These are phyloP conservation scores for Pipistrellus pygmaeus DNA, from an alignment of 2,797 vertebrate species.

Conservation along the genomic window DNA sequence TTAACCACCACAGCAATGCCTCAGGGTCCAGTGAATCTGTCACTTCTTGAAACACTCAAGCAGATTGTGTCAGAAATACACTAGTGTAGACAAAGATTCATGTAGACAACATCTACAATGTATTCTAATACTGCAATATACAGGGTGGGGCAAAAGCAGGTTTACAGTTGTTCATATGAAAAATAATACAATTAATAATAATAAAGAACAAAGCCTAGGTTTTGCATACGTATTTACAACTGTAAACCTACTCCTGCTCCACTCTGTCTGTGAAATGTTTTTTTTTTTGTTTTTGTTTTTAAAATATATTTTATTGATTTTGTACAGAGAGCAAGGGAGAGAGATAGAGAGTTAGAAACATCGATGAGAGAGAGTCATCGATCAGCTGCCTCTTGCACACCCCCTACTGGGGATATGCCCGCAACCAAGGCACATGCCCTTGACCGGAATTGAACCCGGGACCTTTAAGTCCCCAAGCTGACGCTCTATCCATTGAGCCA, in stretches of 20 bases:
- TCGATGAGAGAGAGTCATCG: no score
- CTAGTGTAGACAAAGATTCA: background rate
- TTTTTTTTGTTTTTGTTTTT: no score
- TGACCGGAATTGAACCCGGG: no score
- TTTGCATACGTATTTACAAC: background rate
- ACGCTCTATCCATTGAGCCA: no score
- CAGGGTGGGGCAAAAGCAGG: background rate
- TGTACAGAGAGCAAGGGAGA: no score
- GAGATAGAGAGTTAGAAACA: no score
- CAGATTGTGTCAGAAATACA: background rate
- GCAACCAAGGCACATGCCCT: no score
- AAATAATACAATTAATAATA: background rate
- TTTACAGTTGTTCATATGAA: background rate
- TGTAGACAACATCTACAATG: background rate
- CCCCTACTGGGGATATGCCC: no score
- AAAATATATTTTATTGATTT: no score
- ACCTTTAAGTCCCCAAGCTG: no score
- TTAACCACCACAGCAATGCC: background rate
- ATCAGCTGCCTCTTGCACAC: no score
- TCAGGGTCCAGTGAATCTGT: background rate
- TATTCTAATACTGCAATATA: constrained; percentile 19
- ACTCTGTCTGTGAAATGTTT: background rate
- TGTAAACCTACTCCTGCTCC: background rate
- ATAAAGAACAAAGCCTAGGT: background rate
- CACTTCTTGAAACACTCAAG: background rate